phyloP scores from a whole-genome alignment of 35 echinoderm and acorn worm species.

The Apostichopus japonicus region DNA sequence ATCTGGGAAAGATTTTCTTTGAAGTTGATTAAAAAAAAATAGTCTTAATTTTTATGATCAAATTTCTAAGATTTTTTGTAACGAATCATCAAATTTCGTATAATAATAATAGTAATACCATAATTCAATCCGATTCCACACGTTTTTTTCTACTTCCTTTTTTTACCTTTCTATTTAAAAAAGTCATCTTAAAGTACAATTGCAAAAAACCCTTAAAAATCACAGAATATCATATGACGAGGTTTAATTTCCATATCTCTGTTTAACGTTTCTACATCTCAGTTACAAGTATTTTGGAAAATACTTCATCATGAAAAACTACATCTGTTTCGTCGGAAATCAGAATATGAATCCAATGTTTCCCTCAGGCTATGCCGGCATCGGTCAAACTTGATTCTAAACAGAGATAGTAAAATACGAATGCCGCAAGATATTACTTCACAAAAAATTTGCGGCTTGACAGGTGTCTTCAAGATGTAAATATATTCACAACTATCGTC shows the following conservation, averaged over 20 bases:
- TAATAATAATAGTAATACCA: no score
- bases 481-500: background rate
- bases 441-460: background rate
- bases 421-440: constrained; percentile 2
- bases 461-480: constrained; percentile 7
- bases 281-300: background rate
- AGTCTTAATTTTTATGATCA: background rate
- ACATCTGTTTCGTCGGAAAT: background rate
- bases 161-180: no score
- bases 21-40: background rate
- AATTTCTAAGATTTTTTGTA: background rate
- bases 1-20: background rate
- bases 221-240: background rate
- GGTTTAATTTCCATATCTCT: background rate
- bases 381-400: constrained; percentile 10
- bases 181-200: no score
- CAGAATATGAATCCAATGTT: background rate
- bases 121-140: no score
- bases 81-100: background rate
- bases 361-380: background rate
- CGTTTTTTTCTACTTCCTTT: no score
- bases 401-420: background rate
- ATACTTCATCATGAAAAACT: background rate
- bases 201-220: background rate
- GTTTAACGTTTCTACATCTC: background rate